Percentiles rank a stretch among this genome's conserved stretches.
Evolutionary conservation across 2,888 invertebrate genomes (phyloP).

Genomic region (Chirona hameri): DNA sequence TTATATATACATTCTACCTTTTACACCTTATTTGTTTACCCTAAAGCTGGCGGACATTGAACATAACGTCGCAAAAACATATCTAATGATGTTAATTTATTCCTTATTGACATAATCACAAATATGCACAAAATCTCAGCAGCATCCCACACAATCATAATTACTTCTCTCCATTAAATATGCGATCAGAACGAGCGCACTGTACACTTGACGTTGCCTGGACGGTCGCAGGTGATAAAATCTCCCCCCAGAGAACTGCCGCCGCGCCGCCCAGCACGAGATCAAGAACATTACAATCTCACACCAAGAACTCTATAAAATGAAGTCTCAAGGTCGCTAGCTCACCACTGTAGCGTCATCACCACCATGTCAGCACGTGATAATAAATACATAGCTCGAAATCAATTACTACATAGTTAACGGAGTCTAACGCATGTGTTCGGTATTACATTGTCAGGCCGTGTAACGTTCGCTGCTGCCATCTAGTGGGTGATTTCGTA

Average conservation of each 20-base stretch:
- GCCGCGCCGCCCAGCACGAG: neutral
- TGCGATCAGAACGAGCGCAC: too few species aligned
- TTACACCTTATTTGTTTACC: too few species aligned
- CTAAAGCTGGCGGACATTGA: too few species aligned
- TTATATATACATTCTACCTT: too few species aligned
- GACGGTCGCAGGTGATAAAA: too few species aligned
- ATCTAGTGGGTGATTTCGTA: constrained; percentile 28
- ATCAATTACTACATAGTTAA: neutral
- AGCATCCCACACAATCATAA: too few species aligned
- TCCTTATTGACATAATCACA: too few species aligned
- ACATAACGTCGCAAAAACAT: too few species aligned
- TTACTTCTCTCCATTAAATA: too few species aligned
- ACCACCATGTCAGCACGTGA: neutral
- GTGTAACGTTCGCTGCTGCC: neutral
- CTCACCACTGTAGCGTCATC: neutral
- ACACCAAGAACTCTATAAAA: neutral
- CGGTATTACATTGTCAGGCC: neutral
- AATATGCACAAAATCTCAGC: too few species aligned
- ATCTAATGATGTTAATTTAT: too few species aligned
- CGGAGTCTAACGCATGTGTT: neutral
- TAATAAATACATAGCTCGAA: neutral
- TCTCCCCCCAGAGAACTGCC: neutral
- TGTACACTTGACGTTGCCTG: too few species aligned
- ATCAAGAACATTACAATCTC: neutral
- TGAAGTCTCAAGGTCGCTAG: neutral